Conservation (phyloP, 2,888 invertebrate species). For the Euproctis similis region DNA sequence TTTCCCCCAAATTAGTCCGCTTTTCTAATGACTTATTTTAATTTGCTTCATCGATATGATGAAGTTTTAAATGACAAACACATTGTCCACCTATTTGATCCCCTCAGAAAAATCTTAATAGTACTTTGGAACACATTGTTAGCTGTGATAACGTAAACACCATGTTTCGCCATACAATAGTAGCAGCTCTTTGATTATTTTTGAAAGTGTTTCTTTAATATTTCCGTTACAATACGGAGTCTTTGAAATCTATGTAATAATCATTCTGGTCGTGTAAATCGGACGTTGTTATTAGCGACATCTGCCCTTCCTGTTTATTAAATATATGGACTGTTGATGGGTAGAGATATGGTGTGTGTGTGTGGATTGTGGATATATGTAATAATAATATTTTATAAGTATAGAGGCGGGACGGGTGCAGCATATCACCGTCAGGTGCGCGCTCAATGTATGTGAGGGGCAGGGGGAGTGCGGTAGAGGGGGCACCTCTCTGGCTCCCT, state of each 20-base stretch:
- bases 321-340: slow-evolving; percentile 23
- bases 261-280: slow-evolving; percentile 16
- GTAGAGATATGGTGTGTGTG: slow-evolving; percentile 12
- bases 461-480: neutral
- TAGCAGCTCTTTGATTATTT: no score
- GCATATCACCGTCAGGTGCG: slow-evolving; percentile 58
- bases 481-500: slow-evolving; percentile 36
- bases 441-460: slow-evolving; percentile 39
- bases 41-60: no score
- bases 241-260: slow-evolving; percentile 14
- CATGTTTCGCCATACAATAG: no score
- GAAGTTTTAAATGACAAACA: no score
- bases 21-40: no score
- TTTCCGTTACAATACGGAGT: slow-evolving; percentile 1
- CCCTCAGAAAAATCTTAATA: no score
- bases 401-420: slow-evolving; percentile 31
- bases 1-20: no score
- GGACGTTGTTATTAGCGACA: slow-evolving; percentile 43
- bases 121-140: no score
- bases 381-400: no score
- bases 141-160: no score
- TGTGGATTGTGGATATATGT: slow-evolving; percentile 27
- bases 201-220: no score
- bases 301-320: slow-evolving; percentile 52
- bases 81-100: no score